A percentile compares a stretch with the other conserved stretches of the same genome.
Conservation (phyloP, 2,113 vertebrate species). For the Acinonyx jubatus region DNA sequence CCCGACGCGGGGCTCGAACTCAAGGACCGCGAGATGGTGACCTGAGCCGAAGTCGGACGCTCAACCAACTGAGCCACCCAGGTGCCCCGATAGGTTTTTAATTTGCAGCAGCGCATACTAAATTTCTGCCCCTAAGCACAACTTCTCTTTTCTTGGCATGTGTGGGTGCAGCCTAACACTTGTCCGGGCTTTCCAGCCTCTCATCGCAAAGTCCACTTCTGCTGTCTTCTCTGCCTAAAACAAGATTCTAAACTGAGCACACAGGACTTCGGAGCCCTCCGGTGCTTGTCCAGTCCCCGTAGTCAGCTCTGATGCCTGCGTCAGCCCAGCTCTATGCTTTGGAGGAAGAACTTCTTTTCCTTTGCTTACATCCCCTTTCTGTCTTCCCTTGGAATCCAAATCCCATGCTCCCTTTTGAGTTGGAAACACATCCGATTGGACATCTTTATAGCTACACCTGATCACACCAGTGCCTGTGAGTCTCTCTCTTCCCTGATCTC, state of each 20-base stretch:
- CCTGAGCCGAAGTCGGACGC: no score
- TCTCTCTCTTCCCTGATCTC: neutral
- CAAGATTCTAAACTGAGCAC: neutral
- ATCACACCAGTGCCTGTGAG: neutral
- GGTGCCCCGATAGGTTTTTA: neutral
- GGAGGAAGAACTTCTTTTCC: neutral
- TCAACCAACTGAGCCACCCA: no score
- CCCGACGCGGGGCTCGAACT: no score
- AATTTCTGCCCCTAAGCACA: neutral
- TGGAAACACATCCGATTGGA: neutral
- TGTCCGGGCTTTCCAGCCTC: neutral
- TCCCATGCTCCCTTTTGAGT: neutral
- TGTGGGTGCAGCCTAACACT: neutral
- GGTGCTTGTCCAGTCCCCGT: no score
- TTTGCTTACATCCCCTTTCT: neutral
- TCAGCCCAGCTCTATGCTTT: neutral
- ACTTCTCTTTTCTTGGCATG: neutral
- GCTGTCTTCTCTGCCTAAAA: neutral
- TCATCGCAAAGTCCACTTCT: neutral
- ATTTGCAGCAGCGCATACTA: neutral
- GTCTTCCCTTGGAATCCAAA: neutral
- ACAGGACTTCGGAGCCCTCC: neutral
- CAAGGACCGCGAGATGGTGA: accelerated
- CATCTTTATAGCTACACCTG: accelerated
- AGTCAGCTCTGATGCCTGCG: no score